These are phyloP conservation scores for Alsophila aescularia DNA, from an alignment of 2,888 invertebrate genomes.

Conservation along the genomic window DNA sequence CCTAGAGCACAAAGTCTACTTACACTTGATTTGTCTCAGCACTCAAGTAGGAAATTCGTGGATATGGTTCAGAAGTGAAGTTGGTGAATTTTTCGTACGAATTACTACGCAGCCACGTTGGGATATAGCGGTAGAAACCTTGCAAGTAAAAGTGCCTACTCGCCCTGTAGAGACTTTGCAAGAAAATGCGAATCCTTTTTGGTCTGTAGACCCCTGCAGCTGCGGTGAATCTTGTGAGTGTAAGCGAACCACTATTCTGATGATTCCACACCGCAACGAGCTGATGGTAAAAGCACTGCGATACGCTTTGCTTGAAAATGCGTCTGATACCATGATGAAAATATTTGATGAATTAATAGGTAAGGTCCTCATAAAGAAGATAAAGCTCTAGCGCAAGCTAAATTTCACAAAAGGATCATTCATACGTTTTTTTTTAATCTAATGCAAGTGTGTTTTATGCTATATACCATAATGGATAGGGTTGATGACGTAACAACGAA, in stretches of 20 bases:
- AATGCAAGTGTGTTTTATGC: too few species aligned
- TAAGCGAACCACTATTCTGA: slow-evolving; percentile 65
- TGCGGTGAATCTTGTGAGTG: slow-evolving; percentile 76
- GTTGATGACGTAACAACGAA: too few species aligned
- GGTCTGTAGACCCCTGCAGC: slow-evolving; percentile 72
- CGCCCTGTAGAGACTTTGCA: slow-evolving; percentile 75
- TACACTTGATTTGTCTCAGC: slow-evolving; percentile 71
- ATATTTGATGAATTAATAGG: slow-evolving; percentile 71
- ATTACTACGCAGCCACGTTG: slow-evolving; percentile 72
- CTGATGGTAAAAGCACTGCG: slow-evolving; percentile 70
- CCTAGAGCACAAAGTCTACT: slow-evolving; percentile 63
- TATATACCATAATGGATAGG: too few species aligned
- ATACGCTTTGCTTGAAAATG: slow-evolving; percentile 67
- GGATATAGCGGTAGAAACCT: slow-evolving; percentile 68
- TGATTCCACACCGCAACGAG: slow-evolving; percentile 73
- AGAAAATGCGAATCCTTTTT: slow-evolving; percentile 56
- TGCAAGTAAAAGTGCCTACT: slow-evolving; percentile 58
- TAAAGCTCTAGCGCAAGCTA: neutral
- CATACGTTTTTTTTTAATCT: too few species aligned
- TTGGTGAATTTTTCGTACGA: slow-evolving; percentile 73
- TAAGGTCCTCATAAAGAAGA: slow-evolving; percentile 28
- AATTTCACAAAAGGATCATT: neutral
- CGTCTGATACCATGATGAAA: slow-evolving; percentile 68
- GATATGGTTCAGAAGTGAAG: slow-evolving; percentile 72
- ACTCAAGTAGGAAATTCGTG: slow-evolving; percentile 66